Conservation (phyloP, 1,140 invertebrate species). For the Pararge aegeria region DNA sequence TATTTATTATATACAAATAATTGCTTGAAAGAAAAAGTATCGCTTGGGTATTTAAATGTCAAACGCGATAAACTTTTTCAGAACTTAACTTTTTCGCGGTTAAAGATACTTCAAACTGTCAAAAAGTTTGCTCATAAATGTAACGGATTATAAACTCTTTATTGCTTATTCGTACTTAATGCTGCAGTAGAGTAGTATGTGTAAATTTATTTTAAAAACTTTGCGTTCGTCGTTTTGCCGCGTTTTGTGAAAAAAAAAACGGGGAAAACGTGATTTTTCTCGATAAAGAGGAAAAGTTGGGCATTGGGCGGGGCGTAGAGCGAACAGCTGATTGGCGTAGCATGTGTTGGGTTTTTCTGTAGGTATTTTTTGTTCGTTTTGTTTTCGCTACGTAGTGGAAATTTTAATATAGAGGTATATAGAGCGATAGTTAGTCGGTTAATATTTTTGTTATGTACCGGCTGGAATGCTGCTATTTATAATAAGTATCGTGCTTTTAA, state of each 20-base stretch:
- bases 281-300: slow-evolving; percentile 65
- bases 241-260: slow-evolving; percentile 40
- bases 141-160: neutral
- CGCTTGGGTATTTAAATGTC: no score
- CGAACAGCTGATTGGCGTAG: slow-evolving; percentile 73
- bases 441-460: slow-evolving; percentile 3
- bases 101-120: neutral
- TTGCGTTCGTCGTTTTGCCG: slow-evolving; percentile 10
- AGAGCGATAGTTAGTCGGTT: slow-evolving; percentile 14
- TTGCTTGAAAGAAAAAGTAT: no score
- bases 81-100: neutral
- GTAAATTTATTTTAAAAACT: neutral
- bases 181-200: neutral
- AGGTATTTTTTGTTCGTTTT: slow-evolving; percentile 69
- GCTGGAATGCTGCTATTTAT: neutral
- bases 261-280: slow-evolving; percentile 64
- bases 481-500: neutral
- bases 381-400: slow-evolving; percentile 33
- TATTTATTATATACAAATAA: no score
- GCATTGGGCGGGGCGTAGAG: slow-evolving; percentile 61
- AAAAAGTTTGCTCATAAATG: neutral
- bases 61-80: no score
- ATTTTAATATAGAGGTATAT: slow-evolving; percentile 31
- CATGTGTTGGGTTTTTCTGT: slow-evolving; percentile 73
- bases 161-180: neutral